A percentile compares a stretch with the other conserved stretches of the same genome.
Conservation (phyloP, 2,888 invertebrate species). For the Amblyjoppa proteus region DNA sequence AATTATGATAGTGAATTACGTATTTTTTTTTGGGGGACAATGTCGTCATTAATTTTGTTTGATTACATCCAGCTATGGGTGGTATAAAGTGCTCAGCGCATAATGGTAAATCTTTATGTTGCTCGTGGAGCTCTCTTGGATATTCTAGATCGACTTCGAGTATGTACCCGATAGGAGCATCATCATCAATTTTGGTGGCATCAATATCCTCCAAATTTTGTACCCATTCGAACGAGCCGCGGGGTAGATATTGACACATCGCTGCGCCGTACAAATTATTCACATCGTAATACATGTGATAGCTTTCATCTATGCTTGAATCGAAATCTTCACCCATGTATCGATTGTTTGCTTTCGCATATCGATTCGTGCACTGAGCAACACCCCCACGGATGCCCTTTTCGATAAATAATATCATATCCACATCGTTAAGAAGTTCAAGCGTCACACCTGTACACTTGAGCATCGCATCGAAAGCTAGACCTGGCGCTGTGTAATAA, state of each 20-base stretch:
- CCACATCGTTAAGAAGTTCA: constrained; percentile 48
- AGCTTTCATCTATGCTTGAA: constrained; percentile 66
- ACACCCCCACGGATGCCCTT: no score
- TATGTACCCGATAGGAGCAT: no score
- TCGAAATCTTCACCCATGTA: constrained; percentile 15
- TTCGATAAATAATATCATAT: constrained; percentile 16
- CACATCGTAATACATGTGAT: constrained; percentile 61
- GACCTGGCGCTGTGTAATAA: neutral
- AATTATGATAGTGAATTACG: no score
- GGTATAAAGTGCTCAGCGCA: neutral
- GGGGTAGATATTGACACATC: no score
- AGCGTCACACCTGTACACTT: no score
- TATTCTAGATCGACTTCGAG: no score
- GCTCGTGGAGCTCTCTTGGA: no score
- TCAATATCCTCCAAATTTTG: no score
- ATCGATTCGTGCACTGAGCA: constrained; percentile 48
- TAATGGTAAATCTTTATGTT: neutral
- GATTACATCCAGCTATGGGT: neutral
- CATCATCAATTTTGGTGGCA: no score
- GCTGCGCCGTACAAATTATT: no score
- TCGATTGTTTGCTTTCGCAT: constrained; percentile 53
- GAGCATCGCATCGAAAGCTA: constrained; percentile 22
- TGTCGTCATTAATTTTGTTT: constrained; percentile 56
- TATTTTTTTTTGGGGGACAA: constrained; percentile 1
- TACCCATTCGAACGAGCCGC: no score